Base-by-base conservation (phyloP, 2,888 invertebrate genomes). In the Parnassius orleans region DNA sequence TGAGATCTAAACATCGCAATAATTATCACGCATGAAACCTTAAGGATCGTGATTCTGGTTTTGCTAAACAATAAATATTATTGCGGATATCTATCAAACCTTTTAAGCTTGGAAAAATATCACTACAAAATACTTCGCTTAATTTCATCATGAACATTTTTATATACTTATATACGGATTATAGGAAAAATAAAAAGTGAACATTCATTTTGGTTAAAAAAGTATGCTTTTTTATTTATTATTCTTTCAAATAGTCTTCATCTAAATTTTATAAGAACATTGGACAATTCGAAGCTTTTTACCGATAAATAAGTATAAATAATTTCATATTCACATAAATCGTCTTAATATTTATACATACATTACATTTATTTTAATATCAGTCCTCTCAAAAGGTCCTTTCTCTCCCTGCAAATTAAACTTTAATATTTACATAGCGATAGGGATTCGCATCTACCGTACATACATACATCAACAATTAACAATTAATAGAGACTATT, bases 281-380 rank as follows among this genome's bases (percentile, higher is more conserved):
- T 91, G 91, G 91, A 91, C 91, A 85, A 91, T 91, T 19, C 84
- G 90, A 90, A 90, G 90, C 90, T 90, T 91, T 87, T 91, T 89
- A 91, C 91, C 89, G 87, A 90, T 91, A 91, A 91, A 91, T 91
- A 91, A 91, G 90, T 91, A 91, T 91, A 91, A 91, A 91, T 91
- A 91, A 91, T 91, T 90, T 91, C 79, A 90, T 91, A 90, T 91
- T 91, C 91, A 91, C 90, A 91, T 91, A 90, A 86, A 91, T 90
- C 78, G 84, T 86, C 88, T 89, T 89, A 33, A 33, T 33, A 89
- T 89, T 88, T 90, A 86, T 90, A 90, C 90, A 90, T 90, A 90
- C 90, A 90, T 88, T 90, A 90, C 89, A 90, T 90, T 90, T 88
- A 89, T 87, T 88, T 63, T 88, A 86, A 90, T 90, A 91, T 91